Evolutionary conservation across 2,113 vertebrate species (phyloP).

Genomic region (Neomonachus schauinslandi): DNA sequence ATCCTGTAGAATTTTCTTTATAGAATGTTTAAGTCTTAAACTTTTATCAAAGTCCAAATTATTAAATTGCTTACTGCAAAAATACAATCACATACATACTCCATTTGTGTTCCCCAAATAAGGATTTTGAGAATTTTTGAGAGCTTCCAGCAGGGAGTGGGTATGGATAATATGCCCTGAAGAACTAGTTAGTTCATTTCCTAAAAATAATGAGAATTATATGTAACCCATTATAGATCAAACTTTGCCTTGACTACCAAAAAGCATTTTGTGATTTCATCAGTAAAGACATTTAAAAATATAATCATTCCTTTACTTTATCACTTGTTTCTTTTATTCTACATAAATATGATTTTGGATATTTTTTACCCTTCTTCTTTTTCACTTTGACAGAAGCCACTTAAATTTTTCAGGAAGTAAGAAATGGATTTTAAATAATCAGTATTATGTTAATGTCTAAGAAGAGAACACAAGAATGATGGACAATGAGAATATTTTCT

Average conservation of each 20-base stretch:
- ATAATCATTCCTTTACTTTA: conserved; percentile 1
- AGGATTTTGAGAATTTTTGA: background rate
- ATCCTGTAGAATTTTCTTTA: background rate
- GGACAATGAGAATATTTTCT: background rate
- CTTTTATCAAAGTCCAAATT: conserved; percentile 16
- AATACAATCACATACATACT: background rate
- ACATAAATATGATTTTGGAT: background rate
- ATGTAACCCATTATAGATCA: background rate
- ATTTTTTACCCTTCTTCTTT: background rate
- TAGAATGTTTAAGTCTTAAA: background rate
- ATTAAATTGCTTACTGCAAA: conserved; percentile 40
- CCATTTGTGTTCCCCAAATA: background rate
- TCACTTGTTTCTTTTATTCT: background rate
- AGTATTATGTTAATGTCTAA: conserved; percentile 2
- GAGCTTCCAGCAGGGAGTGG: background rate
- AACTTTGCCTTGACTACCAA: background rate
- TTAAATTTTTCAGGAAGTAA: conserved; percentile 44
- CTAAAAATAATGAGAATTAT: conserved; percentile 20
- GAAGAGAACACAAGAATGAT: background rate
- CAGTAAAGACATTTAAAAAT: conserved; percentile 36
- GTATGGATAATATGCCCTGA: background rate
- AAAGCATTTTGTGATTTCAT: conserved; percentile 12
- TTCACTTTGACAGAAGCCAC: background rate
- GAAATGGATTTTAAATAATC: conserved; percentile 14
- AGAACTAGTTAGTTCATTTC: background rate